Evolutionary conservation across 2,888 invertebrate genomes (phyloP).

Genomic region (Tanypteryx hageni): DNA sequence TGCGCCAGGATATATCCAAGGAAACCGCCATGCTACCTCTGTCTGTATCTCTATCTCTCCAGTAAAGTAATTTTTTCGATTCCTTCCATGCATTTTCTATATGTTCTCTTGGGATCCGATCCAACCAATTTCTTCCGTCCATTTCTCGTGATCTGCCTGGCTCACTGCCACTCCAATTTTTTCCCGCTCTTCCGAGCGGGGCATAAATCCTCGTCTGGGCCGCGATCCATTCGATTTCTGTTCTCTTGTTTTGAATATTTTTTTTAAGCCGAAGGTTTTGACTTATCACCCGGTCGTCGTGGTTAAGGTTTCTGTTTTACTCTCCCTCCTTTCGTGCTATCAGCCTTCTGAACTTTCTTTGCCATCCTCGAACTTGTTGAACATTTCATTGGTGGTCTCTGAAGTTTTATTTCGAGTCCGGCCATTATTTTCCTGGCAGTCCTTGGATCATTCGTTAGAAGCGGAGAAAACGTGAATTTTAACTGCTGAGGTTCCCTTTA

Average conservation of each 20-base stretch:
- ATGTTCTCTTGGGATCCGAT: background rate
- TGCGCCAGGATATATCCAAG: background rate
- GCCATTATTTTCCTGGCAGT: too few species aligned
- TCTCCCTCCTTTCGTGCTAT: background rate
- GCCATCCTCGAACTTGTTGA: slow-evolving; percentile 1
- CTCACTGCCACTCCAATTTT: background rate
- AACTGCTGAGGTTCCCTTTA: too few species aligned
- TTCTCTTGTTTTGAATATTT: background rate
- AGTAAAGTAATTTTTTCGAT: background rate
- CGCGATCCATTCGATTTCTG: background rate
- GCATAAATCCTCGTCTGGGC: background rate
- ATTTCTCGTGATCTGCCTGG: background rate
- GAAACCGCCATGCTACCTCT: background rate
- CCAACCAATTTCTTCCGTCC: background rate
- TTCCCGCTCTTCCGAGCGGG: background rate
- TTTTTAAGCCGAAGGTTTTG: background rate
- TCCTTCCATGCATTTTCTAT: background rate
- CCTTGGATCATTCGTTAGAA: too few species aligned
- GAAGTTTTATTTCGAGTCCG: too few species aligned
- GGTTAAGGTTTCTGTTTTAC: background rate
- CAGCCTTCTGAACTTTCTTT: background rate
- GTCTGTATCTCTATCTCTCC: background rate
- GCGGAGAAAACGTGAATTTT: too few species aligned
- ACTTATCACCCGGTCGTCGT: background rate
- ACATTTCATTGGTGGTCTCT: background rate